Conservation (phyloP, 2,113 vertebrate genomes). For the Tamias sibiricus region DNA sequence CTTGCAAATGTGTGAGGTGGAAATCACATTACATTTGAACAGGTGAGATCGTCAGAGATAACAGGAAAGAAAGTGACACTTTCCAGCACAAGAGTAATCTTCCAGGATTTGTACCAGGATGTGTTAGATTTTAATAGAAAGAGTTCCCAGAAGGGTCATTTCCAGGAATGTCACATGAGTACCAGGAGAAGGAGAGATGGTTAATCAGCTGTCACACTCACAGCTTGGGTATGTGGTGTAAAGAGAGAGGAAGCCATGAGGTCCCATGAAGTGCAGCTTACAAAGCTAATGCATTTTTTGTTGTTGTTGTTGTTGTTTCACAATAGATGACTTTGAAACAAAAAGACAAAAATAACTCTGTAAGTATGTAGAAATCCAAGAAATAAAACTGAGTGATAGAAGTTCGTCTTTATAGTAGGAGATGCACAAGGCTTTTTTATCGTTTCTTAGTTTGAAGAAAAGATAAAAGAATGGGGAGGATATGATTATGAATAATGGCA, state of each 20-base stretch:
- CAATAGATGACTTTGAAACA: conserved; percentile 50
- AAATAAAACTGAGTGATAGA: not conserved
- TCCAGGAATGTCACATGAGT: conserved; percentile 70
- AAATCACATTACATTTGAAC: not conserved
- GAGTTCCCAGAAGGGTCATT: conserved; percentile 73
- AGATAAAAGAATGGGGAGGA: not conserved
- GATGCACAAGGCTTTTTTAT: too few species aligned
- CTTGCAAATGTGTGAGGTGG: conserved; percentile 49
- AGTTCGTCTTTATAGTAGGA: not conserved
- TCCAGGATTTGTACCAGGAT: conserved; percentile 59
- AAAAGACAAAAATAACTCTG: conserved; percentile 34
- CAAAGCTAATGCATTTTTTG: conserved; percentile 56
- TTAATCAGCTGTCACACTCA: conserved; percentile 59
- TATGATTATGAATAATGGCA: not conserved
- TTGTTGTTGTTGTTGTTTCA: conserved; percentile 59
- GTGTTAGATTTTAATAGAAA: conserved; percentile 62
- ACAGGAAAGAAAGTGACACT: not conserved
- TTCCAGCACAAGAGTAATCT: conserved; percentile 50
- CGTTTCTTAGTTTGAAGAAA: not conserved
- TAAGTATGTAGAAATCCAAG: not conserved
- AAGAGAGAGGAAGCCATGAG: conserved; percentile 65
- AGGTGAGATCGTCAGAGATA: conserved; percentile 13
- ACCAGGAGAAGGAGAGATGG: conserved; percentile 45
- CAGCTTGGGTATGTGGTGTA: conserved; percentile 45
- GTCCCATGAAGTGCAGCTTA: conserved; percentile 61